phyloP scores from a whole-genome alignment of 2,888 invertebrate genomes.

The Pollenia angustigena region DNA sequence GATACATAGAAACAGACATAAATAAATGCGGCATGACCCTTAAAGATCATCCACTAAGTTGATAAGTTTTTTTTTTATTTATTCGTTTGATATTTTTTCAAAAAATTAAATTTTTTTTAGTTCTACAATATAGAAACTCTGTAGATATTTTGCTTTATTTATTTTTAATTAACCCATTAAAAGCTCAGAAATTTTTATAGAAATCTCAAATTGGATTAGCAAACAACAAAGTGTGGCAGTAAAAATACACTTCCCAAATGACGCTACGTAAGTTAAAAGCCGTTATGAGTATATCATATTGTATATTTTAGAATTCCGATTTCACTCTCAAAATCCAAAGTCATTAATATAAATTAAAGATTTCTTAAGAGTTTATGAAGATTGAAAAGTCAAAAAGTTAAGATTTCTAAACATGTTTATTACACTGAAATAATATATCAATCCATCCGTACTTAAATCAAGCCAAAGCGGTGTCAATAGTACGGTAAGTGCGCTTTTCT shows the following conservation, averaged over 20 bases:
- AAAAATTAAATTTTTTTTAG: neutral
- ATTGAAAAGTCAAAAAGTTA: too few relatives aligned
- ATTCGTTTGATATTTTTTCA: conserved; percentile 3
- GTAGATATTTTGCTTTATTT: conserved; percentile 31
- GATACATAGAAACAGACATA: neutral
- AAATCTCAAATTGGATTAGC: neutral
- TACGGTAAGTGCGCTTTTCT: too few relatives aligned
- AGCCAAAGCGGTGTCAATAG: too few relatives aligned
- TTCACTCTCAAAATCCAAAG: too few relatives aligned
- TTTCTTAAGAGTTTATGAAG: too few relatives aligned
- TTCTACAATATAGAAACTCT: neutral
- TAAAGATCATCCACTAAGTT: conserved; percentile 57
- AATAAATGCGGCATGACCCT: conserved; percentile 60
- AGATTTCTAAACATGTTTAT: too few relatives aligned
- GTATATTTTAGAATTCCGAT: too few relatives aligned
- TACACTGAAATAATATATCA: too few relatives aligned
- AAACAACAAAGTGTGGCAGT: neutral
- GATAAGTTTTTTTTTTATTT: conserved; percentile 42
- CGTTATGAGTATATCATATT: too few relatives aligned
- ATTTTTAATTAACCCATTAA: conserved; percentile 53
- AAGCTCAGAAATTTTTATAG: conserved; percentile 15
- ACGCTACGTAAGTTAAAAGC: too few relatives aligned
- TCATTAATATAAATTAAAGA: too few relatives aligned
- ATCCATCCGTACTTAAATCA: too few relatives aligned
- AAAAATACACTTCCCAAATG: neutral